Base-by-base conservation (phyloP, 1,140 invertebrate genomes). In the Ylistrum balloti region DNA sequence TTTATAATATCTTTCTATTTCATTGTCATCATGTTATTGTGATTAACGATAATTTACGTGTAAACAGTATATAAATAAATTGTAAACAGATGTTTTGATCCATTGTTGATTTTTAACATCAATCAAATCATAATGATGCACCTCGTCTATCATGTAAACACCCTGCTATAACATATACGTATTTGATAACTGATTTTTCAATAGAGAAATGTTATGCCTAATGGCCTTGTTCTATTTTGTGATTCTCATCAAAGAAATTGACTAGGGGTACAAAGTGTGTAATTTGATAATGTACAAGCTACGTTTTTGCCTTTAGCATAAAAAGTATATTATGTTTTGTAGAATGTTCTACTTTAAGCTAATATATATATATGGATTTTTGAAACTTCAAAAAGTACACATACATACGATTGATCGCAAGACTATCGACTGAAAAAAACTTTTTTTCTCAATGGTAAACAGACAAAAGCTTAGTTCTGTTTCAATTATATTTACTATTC, bases 51-150 rank as follows among this genome's bases (percentile, higher is more conserved):
- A 74, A 1, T 13, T 74, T 17, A 74, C 41, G 17, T 45, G 41
- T 74, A 74, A 74, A 74, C 56, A 74, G 17, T 74, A n/a, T 74
- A 74, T 28, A n/a, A 74, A 74, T n/a, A 74, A 22, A 74, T 74
- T 74, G 56, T 74, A 28, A 3, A n/a, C 56, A 11, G 2, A 9
- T 74, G 22, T n/a, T 28, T 74, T 74, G 56, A 74, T 74, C 56
- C 28, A 74, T 74, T 74, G 56, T 74, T 74, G 56, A 74, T 74
- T 3, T 74, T 2, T 28, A 74, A 74, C 56, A 28, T 74, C 5
- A 74, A 74, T 74, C 22, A 74, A 74, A 74, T 74, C 28, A 74
- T 28, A 22, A 28, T 74, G 28, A 74, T 74, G 22, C 28, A 22
- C 5, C n/a, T 11, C 56, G 56, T 74, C 17, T 9, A 74, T 74